Conservation (phyloP, 2,888 invertebrate genomes). For the Tetragonisca angustula region DNA sequence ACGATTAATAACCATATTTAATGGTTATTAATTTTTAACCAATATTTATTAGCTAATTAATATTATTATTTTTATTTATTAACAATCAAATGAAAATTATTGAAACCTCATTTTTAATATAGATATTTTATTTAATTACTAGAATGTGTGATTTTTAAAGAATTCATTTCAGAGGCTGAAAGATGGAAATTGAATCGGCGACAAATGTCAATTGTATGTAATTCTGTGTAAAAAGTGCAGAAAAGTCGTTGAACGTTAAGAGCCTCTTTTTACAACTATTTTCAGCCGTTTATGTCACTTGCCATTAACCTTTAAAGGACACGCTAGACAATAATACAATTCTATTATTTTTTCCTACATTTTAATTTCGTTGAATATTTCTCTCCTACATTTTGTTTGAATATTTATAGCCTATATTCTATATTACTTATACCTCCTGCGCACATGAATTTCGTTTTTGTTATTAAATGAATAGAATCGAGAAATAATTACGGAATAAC, state of each 20-base stretch:
- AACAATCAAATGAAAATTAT: no score
- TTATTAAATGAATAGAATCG: neutral
- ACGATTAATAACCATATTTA: no score
- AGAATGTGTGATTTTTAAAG: neutral
- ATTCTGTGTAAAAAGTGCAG: no score
- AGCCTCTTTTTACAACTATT: neutral
- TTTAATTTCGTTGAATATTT: neutral
- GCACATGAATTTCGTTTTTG: neutral
- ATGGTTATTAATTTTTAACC: no score
- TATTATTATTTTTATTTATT: no score
- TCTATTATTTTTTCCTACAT: no score
- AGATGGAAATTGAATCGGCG: neutral
- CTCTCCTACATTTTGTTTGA: neutral
- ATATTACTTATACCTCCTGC: neutral
- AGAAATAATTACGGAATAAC: neutral
- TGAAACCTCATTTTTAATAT: no score
- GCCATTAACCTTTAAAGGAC: slow-evolving; percentile 8
- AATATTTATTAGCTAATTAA: no score
- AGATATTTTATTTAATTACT: neutral
- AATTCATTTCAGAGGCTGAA: neutral
- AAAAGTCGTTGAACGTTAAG: neutral
- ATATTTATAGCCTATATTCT: no score
- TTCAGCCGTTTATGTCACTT: neutral
- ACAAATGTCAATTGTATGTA: neutral
- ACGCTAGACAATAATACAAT: no score